Evolutionary conservation across 2,113 vertebrate species (phyloP), one percentile per base, ranked within the genome.

Genomic region (Tenrec ecaudatus): DNA sequence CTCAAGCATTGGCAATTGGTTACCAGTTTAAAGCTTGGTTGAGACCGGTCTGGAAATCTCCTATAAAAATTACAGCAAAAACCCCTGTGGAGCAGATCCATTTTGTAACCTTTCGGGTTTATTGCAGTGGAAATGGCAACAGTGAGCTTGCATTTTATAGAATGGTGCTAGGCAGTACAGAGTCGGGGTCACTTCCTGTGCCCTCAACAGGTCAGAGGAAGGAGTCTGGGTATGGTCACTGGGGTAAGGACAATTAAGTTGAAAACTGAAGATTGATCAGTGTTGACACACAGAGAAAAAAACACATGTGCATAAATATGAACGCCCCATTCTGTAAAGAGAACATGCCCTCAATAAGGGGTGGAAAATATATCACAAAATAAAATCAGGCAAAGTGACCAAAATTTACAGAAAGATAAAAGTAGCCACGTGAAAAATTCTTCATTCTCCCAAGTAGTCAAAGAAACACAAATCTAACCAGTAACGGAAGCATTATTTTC

Each of bases 401-500:
- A 38, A 64, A 68, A 92, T 87, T 6, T 66, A 57, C 36, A 69
- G 43, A 38, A 20, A 62, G 82, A 60, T 68, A 33, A 29, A 77
- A 82, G 60, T 86, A 57, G n/a, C 3, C 17, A 71, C 3, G 57
- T 27, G 10, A 92, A 92, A 75, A 69, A 29, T 10, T 73, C 16
- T 38, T 68, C 77, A 22, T 76, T 14, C 43, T 64, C 29, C 17
- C 23, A 90, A 77, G 19, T 80, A 27, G 47, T 38, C 38, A 66
- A 91, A 86, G 17, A 86, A 95, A 81, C 19, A 22, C 3, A 80
- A 84, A 60, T 36, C 40, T 20, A 93, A 89, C 27, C 15, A 68
- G 66, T 9, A 82, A 29, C 8, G 71, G 60, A n/a, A 29, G 78
- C 86, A 43, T 16, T 43, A 29, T 86, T 89, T 66, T 90, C 58